Conservation (phyloP, 2,888 invertebrate genomes). For the Lasioglossum oenotherae region DNA sequence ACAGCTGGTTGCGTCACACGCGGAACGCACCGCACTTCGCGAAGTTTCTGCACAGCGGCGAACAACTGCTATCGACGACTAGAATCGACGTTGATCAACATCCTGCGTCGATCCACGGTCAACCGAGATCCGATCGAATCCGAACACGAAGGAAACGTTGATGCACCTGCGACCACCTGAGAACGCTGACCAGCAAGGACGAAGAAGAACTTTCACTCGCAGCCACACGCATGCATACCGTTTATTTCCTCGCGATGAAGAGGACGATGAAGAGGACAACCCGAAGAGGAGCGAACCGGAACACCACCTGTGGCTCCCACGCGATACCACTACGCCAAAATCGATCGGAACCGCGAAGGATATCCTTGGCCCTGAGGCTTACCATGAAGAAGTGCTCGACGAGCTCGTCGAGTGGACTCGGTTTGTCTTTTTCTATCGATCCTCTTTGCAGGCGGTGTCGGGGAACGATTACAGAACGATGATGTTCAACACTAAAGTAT, state of each 20-base stretch:
- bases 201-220: constrained; percentile 46
- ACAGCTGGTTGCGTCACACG: constrained; percentile 31
- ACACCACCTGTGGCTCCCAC: not conserved
- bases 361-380: constrained; percentile 26
- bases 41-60: not conserved
- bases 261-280: not conserved
- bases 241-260: too few relatives aligned
- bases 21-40: constrained; percentile 15
- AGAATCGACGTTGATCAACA: not conserved
- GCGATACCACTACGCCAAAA: not conserved
- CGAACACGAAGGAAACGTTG: not conserved
- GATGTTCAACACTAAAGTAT: too few relatives aligned
- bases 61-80: not conserved
- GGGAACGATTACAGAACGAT: not conserved
- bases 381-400: constrained; percentile 47
- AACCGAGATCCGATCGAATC: not conserved
- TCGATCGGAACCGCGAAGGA: not conserved
- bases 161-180: not conserved
- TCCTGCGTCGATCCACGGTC: too few relatives aligned
- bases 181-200: constrained; percentile 2
- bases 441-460: not conserved
- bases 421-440: not conserved
- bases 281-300: not conserved
- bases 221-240: not conserved
- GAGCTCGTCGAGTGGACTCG: not conserved